A percentile compares a stretch with the other conserved stretches of the same genome.
These are phyloP conservation scores for Nixonia krombeini DNA, from an alignment of 1,140 invertebrate species.

Conservation along the genomic window DNA sequence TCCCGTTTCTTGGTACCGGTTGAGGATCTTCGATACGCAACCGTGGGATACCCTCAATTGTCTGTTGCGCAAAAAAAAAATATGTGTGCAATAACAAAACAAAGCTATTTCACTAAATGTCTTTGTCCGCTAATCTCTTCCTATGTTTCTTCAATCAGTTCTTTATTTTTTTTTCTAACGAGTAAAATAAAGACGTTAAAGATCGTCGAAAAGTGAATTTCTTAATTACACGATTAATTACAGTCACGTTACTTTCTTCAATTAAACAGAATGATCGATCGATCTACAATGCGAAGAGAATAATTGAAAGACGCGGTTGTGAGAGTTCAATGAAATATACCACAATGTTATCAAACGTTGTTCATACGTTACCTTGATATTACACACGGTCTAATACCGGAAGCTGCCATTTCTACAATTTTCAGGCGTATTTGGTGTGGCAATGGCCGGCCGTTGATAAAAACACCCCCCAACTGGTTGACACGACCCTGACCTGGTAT, in stretches of 20 bases:
- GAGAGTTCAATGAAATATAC: too few species aligned
- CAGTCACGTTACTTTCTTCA: too few species aligned
- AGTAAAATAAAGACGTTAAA: too few species aligned
- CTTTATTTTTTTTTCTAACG: too few species aligned
- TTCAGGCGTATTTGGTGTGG: conserved; percentile 84
- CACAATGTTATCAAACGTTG: too few species aligned
- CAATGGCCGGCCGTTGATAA: conserved; percentile 86
- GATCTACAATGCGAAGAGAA: too few species aligned
- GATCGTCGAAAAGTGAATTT: too few species aligned
- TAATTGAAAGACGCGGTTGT: too few species aligned
- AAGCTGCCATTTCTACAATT: conserved; percentile 87
- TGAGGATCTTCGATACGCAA: conserved; percentile 87
- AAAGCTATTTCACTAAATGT: background rate
- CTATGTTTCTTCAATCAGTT: too few species aligned
- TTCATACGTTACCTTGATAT: conserved; percentile 78
- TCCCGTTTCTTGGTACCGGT: conserved; percentile 87
- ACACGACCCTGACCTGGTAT: conserved; percentile 83
- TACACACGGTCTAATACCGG: conserved; percentile 84
- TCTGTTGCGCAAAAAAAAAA: conserved; percentile 53
- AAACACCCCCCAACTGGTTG: conserved; percentile 88
- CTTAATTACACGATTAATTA: too few species aligned
- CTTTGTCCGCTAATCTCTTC: too few species aligned
- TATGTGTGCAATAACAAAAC: background rate
- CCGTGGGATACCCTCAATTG: conserved; percentile 86
- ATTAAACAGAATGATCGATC: too few species aligned